These are phyloP conservation scores for Phenganax marumi DNA, from an alignment of 92 coral and sea anemone genomes.

Conservation along the genomic window DNA sequence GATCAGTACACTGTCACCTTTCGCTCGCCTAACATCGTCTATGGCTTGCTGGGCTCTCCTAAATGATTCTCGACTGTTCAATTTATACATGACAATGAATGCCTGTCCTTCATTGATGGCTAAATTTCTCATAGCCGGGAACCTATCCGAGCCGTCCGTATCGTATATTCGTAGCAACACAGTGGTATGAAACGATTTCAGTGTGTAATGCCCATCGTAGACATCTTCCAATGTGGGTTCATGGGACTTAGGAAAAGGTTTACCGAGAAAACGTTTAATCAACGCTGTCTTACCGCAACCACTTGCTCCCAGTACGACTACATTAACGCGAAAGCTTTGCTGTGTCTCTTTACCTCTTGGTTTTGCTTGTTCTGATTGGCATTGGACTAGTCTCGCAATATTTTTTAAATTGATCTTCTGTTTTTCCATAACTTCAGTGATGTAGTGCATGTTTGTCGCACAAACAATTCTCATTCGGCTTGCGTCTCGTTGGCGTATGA, in stretches of 20 bases:
- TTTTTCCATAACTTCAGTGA: conserved; percentile 38
- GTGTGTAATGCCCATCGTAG: conserved; percentile 37
- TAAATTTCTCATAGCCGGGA: conserved; percentile 41
- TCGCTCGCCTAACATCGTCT: conserved; percentile 15
- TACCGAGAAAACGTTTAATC: conserved; percentile 41
- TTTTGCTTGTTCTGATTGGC: conserved; percentile 28
- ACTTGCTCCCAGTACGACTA: conserved; percentile 35
- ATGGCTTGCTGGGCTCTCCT: conserved; percentile 21
- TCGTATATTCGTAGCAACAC: conserved; percentile 37
- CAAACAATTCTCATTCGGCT: conserved; percentile 9
- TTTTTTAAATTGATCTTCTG: conserved; percentile 38
- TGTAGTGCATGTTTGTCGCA: conserved; percentile 17
- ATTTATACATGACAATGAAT: conserved; percentile 34
- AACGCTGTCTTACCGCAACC: conserved; percentile 36
- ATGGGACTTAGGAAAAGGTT: conserved; percentile 31
- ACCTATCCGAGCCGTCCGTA: conserved; percentile 41
- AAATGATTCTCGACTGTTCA: conserved; percentile 38
- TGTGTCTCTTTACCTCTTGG: conserved; percentile 18
- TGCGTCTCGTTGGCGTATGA: conserved; percentile 6
- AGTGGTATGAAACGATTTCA: conserved; percentile 35
- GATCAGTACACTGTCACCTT: conserved; percentile 11
- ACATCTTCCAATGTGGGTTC: conserved; percentile 40
- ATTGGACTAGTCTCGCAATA: conserved; percentile 37
- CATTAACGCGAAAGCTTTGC: conserved; percentile 41
- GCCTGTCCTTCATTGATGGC: conserved; percentile 45